A percentile compares a stretch with the other conserved stretches of the same genome.
phyloP scores from a whole-genome alignment of 2,113 vertebrate species.

The Illadopsis cleaveri region DNA sequence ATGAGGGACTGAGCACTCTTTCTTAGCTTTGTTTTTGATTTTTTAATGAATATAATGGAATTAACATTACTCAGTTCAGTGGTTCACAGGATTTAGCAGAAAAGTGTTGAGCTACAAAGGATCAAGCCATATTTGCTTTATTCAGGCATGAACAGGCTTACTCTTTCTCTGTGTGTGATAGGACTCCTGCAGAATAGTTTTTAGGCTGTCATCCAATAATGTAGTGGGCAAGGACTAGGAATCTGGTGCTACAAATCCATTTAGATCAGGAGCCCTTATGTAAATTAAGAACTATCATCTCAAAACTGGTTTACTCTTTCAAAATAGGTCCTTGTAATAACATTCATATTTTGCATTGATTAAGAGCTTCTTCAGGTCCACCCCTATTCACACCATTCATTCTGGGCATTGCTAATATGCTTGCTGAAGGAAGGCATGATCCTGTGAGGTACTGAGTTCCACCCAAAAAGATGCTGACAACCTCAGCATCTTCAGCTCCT shows the following conservation, averaged over 20 bases:
- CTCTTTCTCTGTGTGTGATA: neutral
- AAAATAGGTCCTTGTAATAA: neutral
- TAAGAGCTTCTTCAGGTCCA: neutral
- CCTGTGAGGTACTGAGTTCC: neutral
- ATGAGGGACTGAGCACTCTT: neutral
- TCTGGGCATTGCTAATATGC: neutral
- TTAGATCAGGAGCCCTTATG: neutral
- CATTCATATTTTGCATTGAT: neutral
- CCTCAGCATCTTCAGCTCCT: neutral
- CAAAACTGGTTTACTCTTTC: neutral
- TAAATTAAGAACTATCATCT: neutral
- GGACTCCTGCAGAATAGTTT: neutral
- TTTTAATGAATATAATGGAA: constrained; percentile 34
- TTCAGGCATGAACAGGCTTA: constrained; percentile 3
- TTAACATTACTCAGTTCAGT: constrained; percentile 36
- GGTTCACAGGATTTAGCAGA: constrained; percentile 10
- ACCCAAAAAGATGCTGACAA: neutral
- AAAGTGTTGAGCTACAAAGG: constrained; percentile 23
- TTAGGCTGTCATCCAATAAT: neutral
- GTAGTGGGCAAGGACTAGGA: neutral
- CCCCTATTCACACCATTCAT: neutral
- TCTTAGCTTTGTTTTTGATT: constrained; percentile 14
- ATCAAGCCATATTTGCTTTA: constrained; percentile 22
- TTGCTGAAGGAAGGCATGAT: neutral
- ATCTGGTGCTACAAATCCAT: neutral